These are phyloP conservation scores for Eudyptes chrysolophus DNA, from an alignment of 2,113 vertebrate genomes.

Conservation along the genomic window DNA sequence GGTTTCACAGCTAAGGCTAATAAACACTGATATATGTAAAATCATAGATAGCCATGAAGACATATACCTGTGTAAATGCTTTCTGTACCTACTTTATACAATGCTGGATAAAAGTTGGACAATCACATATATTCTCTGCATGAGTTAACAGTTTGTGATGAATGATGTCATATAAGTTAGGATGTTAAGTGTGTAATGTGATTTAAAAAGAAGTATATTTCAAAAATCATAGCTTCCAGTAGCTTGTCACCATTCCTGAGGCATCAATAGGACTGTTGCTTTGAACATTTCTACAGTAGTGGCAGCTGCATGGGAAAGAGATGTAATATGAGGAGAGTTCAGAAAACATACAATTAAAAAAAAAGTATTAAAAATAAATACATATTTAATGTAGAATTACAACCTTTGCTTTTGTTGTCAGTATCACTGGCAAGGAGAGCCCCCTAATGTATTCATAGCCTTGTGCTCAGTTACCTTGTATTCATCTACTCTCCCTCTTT, in stretches of 20 bases:
- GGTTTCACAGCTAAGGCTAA: not conserved
- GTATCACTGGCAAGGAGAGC: not conserved
- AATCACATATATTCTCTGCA: not conserved
- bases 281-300: not conserved
- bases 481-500: not conserved
- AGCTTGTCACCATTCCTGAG: not conserved
- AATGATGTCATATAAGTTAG: not conserved
- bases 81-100: not conserved
- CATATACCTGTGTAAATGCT: not conserved
- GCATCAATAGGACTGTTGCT: not conserved
- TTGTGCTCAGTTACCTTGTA: not conserved
- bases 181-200: not conserved
- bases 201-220: not conserved
- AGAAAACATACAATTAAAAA: conserved; percentile 10
- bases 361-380: not conserved
- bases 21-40: not conserved
- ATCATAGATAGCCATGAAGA: not conserved
- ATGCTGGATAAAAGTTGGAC: not conserved
- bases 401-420: conserved; percentile 16
- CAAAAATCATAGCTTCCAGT: not conserved
- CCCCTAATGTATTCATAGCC: conserved; percentile 1
- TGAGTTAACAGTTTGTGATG: not conserved
- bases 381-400: not conserved
- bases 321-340: not conserved
- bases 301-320: not conserved